Evolutionary conservation across 2,797 vertebrate genomes (phyloP).

Genomic region (Enteromius trimaculatus): DNA sequence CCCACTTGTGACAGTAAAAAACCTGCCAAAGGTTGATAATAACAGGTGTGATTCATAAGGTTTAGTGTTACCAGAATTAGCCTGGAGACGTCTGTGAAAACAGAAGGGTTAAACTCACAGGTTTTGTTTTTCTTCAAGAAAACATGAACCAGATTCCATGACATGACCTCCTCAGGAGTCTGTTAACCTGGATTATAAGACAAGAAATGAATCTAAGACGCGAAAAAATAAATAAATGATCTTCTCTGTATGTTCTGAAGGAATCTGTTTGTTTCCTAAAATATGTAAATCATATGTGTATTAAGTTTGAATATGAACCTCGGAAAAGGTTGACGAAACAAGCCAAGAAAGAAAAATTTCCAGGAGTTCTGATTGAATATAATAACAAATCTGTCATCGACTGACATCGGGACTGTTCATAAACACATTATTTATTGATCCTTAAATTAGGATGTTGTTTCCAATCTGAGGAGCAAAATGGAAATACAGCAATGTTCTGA

Average conservation of each 20-base stretch:
- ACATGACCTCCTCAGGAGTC: neutral
- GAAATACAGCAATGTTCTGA: neutral
- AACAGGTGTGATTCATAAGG: constrained; percentile 1
- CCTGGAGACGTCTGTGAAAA: neutral
- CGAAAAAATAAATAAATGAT: neutral
- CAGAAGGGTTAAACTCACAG: neutral
- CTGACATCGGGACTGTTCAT: neutral
- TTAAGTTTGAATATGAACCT: neutral
- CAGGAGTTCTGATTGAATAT: neutral
- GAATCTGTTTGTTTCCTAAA: neutral
- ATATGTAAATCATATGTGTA: neutral
- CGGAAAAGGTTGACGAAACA: neutral
- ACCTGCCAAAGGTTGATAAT: neutral
- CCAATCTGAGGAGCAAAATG: neutral
- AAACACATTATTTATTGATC: neutral
- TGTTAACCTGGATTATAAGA: neutral
- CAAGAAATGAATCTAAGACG: neutral
- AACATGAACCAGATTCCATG: constrained; percentile 3
- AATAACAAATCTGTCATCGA: neutral
- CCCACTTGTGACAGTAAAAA: constrained; percentile 8
- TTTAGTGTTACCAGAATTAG: no score
- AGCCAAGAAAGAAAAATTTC: neutral
- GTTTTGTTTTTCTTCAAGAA: neutral
- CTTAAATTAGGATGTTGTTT: neutral
- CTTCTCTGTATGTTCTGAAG: neutral